Base-by-base conservation (phyloP, 2,888 invertebrate genomes). In the Microctonus hyperodae region DNA sequence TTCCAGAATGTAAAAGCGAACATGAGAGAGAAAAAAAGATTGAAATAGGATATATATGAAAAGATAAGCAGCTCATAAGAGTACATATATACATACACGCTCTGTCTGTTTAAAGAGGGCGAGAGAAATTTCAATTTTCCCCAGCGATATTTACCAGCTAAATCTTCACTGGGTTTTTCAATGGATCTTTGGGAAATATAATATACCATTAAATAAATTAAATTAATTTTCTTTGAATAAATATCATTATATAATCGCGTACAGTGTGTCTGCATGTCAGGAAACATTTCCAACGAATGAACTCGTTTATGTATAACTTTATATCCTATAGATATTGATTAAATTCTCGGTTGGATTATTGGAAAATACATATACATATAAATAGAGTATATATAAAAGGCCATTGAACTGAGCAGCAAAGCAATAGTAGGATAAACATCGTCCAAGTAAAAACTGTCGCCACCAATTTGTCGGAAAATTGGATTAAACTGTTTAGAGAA, bases 381-480 rank as follows among this genome's bases (percentile, higher is more conserved):
- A 22, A n/a, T 20, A n/a, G 25, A 63, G 58, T n/a, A n/a, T 28
- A 44, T 37, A n/a, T n/a, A n/a, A 64, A 50, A 58, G 64, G 48
- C 44, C 63, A 61, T 62, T 64, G 69, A 65, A 66, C 65, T 66
- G 57, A 35, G 61, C 16, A 40, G 13, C 23, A 13, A 31, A 44
- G 61, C 56, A 63, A 62, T 35, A 48, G 37, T 56, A 57, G 57
- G 68, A 64, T 65, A 66, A 68, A 69, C 69, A 63, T 64, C 53
- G 59, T 71, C 65, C 65, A 44, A 65, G 69, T 65, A 73, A 73
- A 73, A 72, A 73, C 72, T 72, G 73, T 72, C 71, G 71, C 72
- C 72, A 69, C 72, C 74, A 74, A 72, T 74, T 74, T 72, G 74
- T 56, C 73, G 72, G 74, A 72, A 74, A 74, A 74, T 74, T 74